These are phyloP conservation scores for Manis crassicaudata DNA, from an alignment of 2,797 vertebrate genomes.

Conservation along the genomic window DNA sequence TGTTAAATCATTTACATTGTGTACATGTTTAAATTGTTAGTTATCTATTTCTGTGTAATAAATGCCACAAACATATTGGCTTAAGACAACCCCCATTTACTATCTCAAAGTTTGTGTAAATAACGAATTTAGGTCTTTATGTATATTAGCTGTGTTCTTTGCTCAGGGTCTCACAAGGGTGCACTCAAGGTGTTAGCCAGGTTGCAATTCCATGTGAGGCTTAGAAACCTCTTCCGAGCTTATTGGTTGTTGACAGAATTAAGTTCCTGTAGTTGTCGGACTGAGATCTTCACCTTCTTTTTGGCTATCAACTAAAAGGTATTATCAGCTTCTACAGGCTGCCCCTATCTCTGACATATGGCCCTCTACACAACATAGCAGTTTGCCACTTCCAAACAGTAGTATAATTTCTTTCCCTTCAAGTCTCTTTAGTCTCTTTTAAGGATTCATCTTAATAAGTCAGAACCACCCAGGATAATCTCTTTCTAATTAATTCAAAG, in stretches of 20 bases:
- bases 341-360: rapidly evolving
- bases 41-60: background rate
- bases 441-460: background rate
- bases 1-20: background rate
- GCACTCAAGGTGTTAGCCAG: rapidly evolving
- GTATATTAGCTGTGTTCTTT: rapidly evolving
- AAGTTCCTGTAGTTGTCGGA: background rate
- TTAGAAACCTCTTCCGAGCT: background rate
- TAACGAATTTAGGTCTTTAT: background rate
- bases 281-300: background rate
- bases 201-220: background rate
- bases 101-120: background rate
- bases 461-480: background rate
- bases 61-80: background rate
- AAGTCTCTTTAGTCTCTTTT: background rate
- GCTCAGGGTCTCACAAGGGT: too few species aligned
- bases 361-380: background rate
- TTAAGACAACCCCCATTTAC: background rate
- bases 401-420: background rate
- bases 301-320: background rate
- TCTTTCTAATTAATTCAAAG: background rate
- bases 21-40: background rate
- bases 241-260: background rate
- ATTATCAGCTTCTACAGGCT: rapidly evolving
- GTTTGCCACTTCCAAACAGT: background rate